Evolutionary conservation across 2,797 vertebrate species (phyloP), one percentile per base, ranked within the genome.

Genomic region (Melanogrammus aeglefinus): DNA sequence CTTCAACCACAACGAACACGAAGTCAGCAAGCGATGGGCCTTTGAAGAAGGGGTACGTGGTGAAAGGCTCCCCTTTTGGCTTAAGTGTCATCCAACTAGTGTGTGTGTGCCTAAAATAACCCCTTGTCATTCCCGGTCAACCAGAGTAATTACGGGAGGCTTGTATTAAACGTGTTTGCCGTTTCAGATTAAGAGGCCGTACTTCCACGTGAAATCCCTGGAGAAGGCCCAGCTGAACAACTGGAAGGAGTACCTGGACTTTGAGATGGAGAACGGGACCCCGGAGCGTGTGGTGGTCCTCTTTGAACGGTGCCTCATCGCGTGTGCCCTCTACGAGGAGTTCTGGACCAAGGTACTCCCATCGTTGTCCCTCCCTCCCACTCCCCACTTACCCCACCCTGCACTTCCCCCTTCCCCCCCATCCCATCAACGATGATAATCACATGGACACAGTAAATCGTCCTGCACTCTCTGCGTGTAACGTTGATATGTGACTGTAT

Each of bases 401-500:
- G 94, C 93, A 96, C 95, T 87, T 94, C 93, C 92, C 91, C 69
- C 21, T 51, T 90, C 87, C 82, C 84, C 39, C 89, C 74, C 4
- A 86, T 88, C 87, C 92, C 91, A 90, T 84, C 93, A 94, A 95
- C 95, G 94, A 96, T 95, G 94, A 96, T 96, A 95, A 95, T 96
- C 95, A 97, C 93, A 95, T 95, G 94, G 95, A 96, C 95, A 96
- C 96, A 92, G 90, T 91, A 89, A 94, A 97, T 95, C 96, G 96
- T 95, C 95, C 96, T 96, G 96, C 96, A 95, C 95, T 95, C 95
- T 95, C 93, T 98, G 96, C 94, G 96, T 97, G 97, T 95, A 98
- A 98, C 94, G 96, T 97, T 99, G 97, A 98, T 98, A 94, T 97
- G 95, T 99, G 97, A 98, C 98, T 99, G 97, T 99, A 99, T 99